phyloP scores from a whole-genome alignment of 2,113 vertebrate species.

The Pedetes capensis region DNA sequence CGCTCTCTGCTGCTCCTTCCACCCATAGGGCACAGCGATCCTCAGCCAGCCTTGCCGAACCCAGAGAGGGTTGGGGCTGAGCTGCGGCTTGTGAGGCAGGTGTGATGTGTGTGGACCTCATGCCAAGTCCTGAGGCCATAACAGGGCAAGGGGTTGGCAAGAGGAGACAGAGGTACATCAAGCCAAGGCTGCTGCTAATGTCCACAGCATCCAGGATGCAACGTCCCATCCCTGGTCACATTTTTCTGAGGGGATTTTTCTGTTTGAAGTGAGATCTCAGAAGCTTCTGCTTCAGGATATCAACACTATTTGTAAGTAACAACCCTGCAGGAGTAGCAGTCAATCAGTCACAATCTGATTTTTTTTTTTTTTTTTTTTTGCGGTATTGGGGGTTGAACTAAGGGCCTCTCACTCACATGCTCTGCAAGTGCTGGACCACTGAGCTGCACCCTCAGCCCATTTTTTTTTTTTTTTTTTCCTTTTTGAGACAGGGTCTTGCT shows the following conservation, averaged over 20 bases:
- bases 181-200: neutral
- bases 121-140: neutral
- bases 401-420: too few relatives aligned
- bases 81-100: neutral
- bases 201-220: fast-evolving
- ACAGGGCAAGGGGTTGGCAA: fast-evolving
- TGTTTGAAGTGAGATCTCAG: neutral
- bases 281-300: neutral
- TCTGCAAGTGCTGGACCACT: too few relatives aligned
- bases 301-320: neutral
- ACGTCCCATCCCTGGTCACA: neutral
- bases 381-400: too few relatives aligned
- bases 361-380: too few relatives aligned
- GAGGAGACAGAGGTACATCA: neutral
- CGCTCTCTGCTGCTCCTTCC: neutral
- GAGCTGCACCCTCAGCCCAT: too few relatives aligned
- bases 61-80: neutral
- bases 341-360: neutral
- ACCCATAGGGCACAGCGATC: neutral
- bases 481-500: too few relatives aligned
- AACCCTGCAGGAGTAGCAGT: neutral
- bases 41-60: neutral
- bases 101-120: neutral
- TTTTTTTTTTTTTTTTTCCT: too few relatives aligned
- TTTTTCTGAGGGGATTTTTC: neutral